Evolutionary conservation across 2,888 invertebrate species (phyloP), one percentile per base, ranked within the genome.

Genomic region (Salpingus planirostris): DNA sequence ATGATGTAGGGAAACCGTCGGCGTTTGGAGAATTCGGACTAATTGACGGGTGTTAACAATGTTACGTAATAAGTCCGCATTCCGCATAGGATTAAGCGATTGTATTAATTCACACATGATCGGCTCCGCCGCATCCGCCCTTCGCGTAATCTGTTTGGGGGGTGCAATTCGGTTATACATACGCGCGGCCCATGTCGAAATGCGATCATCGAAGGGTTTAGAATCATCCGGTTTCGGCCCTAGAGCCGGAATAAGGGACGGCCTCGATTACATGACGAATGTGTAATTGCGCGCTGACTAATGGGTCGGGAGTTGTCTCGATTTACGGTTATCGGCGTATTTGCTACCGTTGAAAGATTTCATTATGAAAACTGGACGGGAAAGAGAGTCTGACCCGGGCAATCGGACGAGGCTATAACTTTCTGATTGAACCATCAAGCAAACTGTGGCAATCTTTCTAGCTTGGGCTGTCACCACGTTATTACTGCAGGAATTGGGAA

Each of bases 401-500:
- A 46, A 48, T 50, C 42, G 45, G 42, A 51, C 43, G 42, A 43
- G 45, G 50, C 50, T 46, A 55, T 55, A 56, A 54, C 50, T 52
- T 52, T 49, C 49, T 51, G 55, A 57, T 57, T 55, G 57, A 51
- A 43, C 50, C 50, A 55, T 56, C 56, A 53, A 51, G 48, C 40
- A 52, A 52, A 55, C 55, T 50, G 49, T 50, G 49, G 52, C 50
- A 55, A 57, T 57, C 54, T 57, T 55, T 55, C 52, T 51, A 43
- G 47, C 49, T 48, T 43, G 42, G 34, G 41, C 48, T 40, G 46
- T 51, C 50, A 42, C 42, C 48, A 42, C 46, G 52, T 54, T 56
- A 55, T 56, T 55, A 55, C 54, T 46, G 38, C 51, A 50, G 51
- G 53, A 55, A 57, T 56, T 52, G 55, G 49, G 47, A 59, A 59